Conservation (phyloP, 1,140 invertebrate species). For the Calycopis cecrops region DNA sequence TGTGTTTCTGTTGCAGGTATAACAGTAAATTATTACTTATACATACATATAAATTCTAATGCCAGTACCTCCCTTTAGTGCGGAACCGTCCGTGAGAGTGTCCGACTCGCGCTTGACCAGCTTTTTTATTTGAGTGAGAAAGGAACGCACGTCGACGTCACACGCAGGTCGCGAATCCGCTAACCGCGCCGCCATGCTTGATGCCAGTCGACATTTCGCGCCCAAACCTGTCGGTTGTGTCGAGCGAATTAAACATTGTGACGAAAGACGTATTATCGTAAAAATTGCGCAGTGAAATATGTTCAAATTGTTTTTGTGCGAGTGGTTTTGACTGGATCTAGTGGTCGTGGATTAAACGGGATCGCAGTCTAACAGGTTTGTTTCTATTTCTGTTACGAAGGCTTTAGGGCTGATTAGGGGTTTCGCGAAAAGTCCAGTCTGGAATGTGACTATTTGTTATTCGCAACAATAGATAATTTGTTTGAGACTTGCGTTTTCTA, state of each 20-base stretch:
- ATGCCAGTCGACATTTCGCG: not conserved
- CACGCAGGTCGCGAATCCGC: not conserved
- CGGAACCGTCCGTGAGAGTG: too few relatives aligned
- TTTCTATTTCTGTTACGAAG: not conserved
- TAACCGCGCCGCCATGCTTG: not conserved
- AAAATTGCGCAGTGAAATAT: not conserved
- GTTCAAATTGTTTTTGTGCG: not conserved
- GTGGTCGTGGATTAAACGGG: not conserved
- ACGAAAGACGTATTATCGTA: not conserved
- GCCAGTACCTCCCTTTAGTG: too few relatives aligned
- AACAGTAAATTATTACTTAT: too few relatives aligned
- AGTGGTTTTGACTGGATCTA: not conserved
- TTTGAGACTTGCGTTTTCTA: too few relatives aligned
- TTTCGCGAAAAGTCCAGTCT: too few relatives aligned
- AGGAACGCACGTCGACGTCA: conserved; percentile 7
- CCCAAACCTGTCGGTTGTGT: not conserved
- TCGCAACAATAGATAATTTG: too few relatives aligned
- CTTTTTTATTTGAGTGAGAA: not conserved
- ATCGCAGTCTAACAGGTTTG: conserved; percentile 1
- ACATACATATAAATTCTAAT: too few relatives aligned
- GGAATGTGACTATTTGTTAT: too few relatives aligned
- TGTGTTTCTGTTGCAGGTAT: too few relatives aligned
- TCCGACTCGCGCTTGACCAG: too few relatives aligned
- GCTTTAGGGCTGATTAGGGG: not conserved
- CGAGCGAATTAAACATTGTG: not conserved